Evolutionary conservation across 2,113 vertebrate genomes (phyloP), one percentile per base, ranked within the genome.

Genomic region (Ifrita kowaldi): DNA sequence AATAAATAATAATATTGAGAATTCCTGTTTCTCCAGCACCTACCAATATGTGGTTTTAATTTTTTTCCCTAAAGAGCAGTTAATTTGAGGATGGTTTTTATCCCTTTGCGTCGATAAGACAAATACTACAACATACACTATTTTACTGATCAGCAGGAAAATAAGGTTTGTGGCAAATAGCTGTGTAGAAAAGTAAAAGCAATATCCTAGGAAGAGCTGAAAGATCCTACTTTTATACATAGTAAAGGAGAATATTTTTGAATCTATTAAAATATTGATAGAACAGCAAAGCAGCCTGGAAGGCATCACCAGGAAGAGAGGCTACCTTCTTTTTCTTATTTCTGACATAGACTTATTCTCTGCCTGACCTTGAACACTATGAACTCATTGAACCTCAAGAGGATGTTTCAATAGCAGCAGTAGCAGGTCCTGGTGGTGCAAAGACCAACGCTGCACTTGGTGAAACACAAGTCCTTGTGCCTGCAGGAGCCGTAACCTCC

Each of bases 101-200:
- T 90, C 49, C n/a, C 18, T 93, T 80, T 59, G 59, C 11, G 5
- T 90, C 73, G 52, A 26, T 73, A 87, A 93, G 77, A 94, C 85
- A 80, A 96, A 94, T 84, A 53, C 39, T 93, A 76, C 64, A 92
- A 60, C 30, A 60, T 49, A 96, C 20, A 46, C 74, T 32, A 22
- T 90, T 97, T 94, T 93, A 77, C 94, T n/a, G 55, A 87, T 35
- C 65, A 82, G 83, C 74, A 80, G 17, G 52, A 90, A 94, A 97
- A 75, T 84, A 93, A 81, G 76, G 32, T 70, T 64, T 92, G 69
- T 77, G 64, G 83, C 33, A 95, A 92, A 92, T 2, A 91, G 85
- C 90, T 78, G 57, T 20, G 62, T 50, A 50, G 73, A 91, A 79
- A 88, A 95, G 87, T 90, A 94, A 93, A 95, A 95, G 74, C 15